A percentile compares a stretch with the other conserved stretches of the same genome.
Evolutionary conservation across 2,888 invertebrate genomes (phyloP).

Genomic region (Hemithea aestivaria): DNA sequence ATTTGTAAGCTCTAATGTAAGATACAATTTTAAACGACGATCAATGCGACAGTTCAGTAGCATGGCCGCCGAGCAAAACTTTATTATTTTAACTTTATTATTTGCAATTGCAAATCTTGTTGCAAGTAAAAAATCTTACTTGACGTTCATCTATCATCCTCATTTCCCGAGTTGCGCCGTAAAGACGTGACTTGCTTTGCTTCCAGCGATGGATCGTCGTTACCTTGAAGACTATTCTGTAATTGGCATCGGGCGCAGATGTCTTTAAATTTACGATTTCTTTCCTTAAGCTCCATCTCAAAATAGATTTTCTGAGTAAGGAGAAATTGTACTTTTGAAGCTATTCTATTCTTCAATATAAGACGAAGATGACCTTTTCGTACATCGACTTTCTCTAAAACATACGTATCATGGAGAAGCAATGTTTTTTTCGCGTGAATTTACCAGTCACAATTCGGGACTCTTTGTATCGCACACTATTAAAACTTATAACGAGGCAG

Average conservation of each 20-base stretch:
- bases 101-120: no score
- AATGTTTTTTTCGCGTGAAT: slow-evolving; percentile 33
- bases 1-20: no score
- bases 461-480: slow-evolving; percentile 61
- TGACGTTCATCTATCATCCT: slow-evolving; percentile 25
- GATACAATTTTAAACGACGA: no score
- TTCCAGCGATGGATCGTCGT: slow-evolving; percentile 36
- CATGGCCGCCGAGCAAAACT: no score
- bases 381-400: no score
- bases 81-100: no score
- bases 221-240: slow-evolving; percentile 43
- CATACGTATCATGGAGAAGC: no score
- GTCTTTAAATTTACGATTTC: slow-evolving; percentile 20
- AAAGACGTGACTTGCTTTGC: slow-evolving; percentile 50
- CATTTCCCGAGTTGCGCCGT: slow-evolving; percentile 30
- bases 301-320: slow-evolving; percentile 3
- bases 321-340: slow-evolving; percentile 1
- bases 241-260: slow-evolving; percentile 23
- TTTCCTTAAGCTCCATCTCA: slow-evolving; percentile 3
- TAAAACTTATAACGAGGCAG: slow-evolving; percentile 72
- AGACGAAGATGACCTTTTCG: no score
- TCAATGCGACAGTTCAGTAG: no score
- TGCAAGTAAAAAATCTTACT: slow-evolving; percentile 10
- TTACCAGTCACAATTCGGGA: slow-evolving; percentile 42
- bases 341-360: no score